phyloP scores from a whole-genome alignment of 2,888 invertebrate species.

The Cataglyphis albicans region DNA sequence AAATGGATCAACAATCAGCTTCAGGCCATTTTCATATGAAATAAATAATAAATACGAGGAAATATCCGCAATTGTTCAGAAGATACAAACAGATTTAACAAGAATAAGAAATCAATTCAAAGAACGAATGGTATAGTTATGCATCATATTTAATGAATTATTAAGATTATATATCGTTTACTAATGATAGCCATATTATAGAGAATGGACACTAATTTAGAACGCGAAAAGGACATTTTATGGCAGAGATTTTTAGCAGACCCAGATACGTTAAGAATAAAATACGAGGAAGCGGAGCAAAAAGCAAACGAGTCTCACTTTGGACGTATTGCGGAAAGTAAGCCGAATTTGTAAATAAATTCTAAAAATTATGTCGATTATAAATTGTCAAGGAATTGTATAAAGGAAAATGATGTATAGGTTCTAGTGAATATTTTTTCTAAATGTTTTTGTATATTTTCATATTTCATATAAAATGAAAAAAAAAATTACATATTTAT shows the following conservation, averaged over 20 bases:
- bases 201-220: slow-evolving; percentile 76
- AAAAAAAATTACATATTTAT: background rate
- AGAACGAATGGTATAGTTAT: slow-evolving; percentile 76
- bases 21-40: slow-evolving; percentile 74
- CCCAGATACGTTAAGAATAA: slow-evolving; percentile 70
- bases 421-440: background rate
- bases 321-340: slow-evolving; percentile 27
- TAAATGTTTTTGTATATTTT: background rate
- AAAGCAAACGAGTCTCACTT: slow-evolving; percentile 62
- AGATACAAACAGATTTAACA: slow-evolving; percentile 74
- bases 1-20: slow-evolving; percentile 76
- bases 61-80: slow-evolving; percentile 68
- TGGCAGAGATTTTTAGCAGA: slow-evolving; percentile 83
- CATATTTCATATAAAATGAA: background rate
- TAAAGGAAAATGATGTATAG: background rate
- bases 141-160: background rate
- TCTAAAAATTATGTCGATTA: background rate
- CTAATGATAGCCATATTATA: slow-evolving; percentile 66
- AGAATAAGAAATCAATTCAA: slow-evolving; percentile 80
- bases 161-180: slow-evolving; percentile 10
- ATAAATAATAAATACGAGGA: slow-evolving; percentile 72
- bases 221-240: slow-evolving; percentile 79
- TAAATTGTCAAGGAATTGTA: background rate
- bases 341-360: slow-evolving; percentile 8
- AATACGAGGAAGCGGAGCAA: slow-evolving; percentile 49